Conservation (phyloP, 2,113 vertebrate species). For the Scalopus aquaticus region DNA sequence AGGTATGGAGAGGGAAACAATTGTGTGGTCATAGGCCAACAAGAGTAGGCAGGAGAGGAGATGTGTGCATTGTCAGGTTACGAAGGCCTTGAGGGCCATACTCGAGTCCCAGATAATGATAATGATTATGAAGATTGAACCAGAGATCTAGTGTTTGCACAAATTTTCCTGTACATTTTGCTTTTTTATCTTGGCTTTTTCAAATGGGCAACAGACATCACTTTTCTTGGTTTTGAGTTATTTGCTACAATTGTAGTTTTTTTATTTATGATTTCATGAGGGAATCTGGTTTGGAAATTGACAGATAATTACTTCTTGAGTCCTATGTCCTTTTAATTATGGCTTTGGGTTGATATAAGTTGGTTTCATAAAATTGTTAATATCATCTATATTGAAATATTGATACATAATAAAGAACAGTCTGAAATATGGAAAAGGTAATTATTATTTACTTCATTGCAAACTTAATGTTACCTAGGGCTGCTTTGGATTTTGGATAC, state of each 20-base stretch:
- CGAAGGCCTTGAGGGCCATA: not conserved
- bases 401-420: fast-evolving
- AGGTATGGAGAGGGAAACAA: not conserved
- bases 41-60: not conserved
- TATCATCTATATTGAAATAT: not conserved
- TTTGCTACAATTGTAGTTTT: not conserved
- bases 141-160: not conserved
- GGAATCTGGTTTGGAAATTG: not conserved
- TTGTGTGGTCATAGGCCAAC: not conserved
- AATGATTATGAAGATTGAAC: not conserved
- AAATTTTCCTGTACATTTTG: not conserved
- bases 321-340: not conserved
- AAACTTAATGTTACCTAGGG: not conserved
- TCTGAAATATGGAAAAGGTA: not conserved
- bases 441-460: not conserved
- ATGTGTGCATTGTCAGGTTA: not conserved
- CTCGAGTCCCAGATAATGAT: not conserved
- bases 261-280: constrained; percentile 31
- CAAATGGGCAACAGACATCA: not conserved
- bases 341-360: not conserved
- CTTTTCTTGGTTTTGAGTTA: not conserved
- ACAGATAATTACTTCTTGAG: not conserved
- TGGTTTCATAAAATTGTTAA: constrained; percentile 31
- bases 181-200: constrained; percentile 1
- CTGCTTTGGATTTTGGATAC: not conserved